Evolutionary conservation across 2,888 invertebrate species (phyloP).

Genomic region (Piscicola geometra): DNA sequence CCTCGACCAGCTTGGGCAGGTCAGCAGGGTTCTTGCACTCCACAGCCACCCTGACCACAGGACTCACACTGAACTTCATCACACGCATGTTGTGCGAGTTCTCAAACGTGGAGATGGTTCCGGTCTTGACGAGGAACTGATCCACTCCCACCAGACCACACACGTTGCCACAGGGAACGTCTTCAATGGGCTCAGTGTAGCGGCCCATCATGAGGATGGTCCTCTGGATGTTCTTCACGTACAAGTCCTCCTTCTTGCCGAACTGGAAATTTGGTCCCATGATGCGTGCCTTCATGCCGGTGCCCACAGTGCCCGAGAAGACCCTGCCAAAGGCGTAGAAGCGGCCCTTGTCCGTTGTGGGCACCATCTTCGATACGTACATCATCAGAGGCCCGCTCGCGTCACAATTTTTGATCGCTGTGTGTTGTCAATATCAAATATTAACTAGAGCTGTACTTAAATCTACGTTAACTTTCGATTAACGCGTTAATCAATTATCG

Average conservation of each 20-base stretch:
- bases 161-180: slow-evolving; percentile 98
- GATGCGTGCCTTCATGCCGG: slow-evolving; percentile 73
- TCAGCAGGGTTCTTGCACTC: slow-evolving; percentile 99
- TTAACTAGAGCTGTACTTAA: too few species aligned
- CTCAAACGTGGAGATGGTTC: slow-evolving; percentile 97
- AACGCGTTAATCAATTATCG: too few species aligned
- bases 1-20: slow-evolving; percentile 95
- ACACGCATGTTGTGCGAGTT: slow-evolving; percentile 97
- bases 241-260: slow-evolving; percentile 98
- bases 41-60: slow-evolving; percentile 97
- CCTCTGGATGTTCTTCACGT: slow-evolving; percentile 97
- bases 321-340: slow-evolving; percentile 99
- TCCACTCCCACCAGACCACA: slow-evolving; percentile 99
- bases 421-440: slow-evolving; percentile 28
- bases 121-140: slow-evolving; percentile 98
- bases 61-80: slow-evolving; percentile 99
- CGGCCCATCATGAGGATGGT: slow-evolving; percentile 99
- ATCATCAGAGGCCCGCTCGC: slow-evolving; percentile 97
- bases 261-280: slow-evolving; percentile 98
- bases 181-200: slow-evolving; percentile 97
- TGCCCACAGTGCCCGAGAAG: slow-evolving; percentile 82
- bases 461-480: too few species aligned
- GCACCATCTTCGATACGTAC: slow-evolving; percentile 99
- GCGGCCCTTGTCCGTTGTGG: slow-evolving; percentile 97
- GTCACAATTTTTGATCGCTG: slow-evolving; percentile 75